Percentiles rank a stretch among this genome's conserved stretches.
Evolutionary conservation across 30 jellyfish, hydroid and myxozoan species (phyloP).

Genomic region (Hydractinia symbiolongicarpus): DNA sequence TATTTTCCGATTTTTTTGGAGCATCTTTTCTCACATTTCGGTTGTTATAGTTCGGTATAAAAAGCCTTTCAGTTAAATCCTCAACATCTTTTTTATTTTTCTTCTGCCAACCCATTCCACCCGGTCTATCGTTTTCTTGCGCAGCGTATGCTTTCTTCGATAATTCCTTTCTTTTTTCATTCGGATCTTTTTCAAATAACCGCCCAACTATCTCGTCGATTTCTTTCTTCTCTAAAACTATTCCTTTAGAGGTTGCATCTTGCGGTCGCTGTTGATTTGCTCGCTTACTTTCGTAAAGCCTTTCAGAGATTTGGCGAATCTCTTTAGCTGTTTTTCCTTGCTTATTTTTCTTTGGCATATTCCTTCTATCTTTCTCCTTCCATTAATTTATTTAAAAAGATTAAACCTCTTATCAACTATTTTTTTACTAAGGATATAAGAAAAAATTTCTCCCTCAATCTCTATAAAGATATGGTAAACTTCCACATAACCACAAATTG

Average conservation of each 20-base stretch:
- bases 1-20: not conserved
- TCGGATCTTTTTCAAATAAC: constrained; percentile 9
- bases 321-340: constrained; percentile 6
- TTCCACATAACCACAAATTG: too few species aligned
- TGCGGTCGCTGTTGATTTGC: not conserved
- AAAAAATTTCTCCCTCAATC: too few species aligned
- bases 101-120: constrained; percentile 18
- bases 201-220: constrained; percentile 7
- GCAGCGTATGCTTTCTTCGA: not conserved
- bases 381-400: too few species aligned
- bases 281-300: not conserved
- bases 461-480: too few species aligned
- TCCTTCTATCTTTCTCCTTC: too few species aligned
- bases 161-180: constrained; percentile 5
- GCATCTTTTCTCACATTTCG: not conserved
- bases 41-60: constrained; percentile 13
- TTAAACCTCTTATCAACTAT: too few species aligned
- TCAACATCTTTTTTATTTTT: constrained; percentile 1
- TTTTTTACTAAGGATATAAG: too few species aligned
- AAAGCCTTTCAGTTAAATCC: not conserved
- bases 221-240: not conserved
- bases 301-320: not conserved
- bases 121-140: not conserved
- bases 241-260: not conserved
- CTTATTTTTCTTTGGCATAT: not conserved